Percentiles rank a stretch among this genome's conserved stretches.
These are phyloP conservation scores for Lepidocyrtoides sp. DNA, from an alignment of 2,888 invertebrate genomes.

Conservation along the genomic window DNA sequence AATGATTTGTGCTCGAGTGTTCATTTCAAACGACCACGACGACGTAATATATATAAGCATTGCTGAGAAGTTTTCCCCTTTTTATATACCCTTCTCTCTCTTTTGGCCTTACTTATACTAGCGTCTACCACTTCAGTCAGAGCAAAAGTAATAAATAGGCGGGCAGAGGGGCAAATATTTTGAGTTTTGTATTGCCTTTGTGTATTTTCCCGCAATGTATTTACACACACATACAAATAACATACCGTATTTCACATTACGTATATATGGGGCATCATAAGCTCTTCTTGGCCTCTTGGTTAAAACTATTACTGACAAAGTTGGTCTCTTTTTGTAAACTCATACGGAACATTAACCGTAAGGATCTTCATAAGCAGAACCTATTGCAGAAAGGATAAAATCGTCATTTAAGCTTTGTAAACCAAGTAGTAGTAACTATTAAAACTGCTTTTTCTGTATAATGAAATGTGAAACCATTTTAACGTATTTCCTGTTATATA, in stretches of 20 bases:
- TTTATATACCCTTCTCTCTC: neutral
- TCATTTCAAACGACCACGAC: slow-evolving; percentile 12
- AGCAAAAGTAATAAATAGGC: slow-evolving; percentile 9
- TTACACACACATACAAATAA: no score
- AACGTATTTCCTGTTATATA: neutral
- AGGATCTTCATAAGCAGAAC: no score
- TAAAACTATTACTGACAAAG: neutral
- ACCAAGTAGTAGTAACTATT: neutral
- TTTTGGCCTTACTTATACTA: neutral
- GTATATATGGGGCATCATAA: slow-evolving; percentile 11
- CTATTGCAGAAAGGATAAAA: slow-evolving; percentile 21
- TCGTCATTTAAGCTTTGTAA: slow-evolving; percentile 4
- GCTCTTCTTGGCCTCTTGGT: neutral
- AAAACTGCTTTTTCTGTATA: neutral
- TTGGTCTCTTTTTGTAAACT: no score
- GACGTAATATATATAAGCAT: neutral
- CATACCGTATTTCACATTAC: no score
- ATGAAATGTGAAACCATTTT: neutral
- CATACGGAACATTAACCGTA: no score
- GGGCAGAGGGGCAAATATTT: neutral
- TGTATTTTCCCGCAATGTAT: no score
- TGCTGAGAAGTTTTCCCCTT: neutral
- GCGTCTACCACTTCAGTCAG: neutral
- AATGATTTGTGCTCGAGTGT: slow-evolving; percentile 61
- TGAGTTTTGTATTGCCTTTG: neutral